Evolutionary conservation across 2,888 invertebrate genomes (phyloP), one percentile per base, ranked within the genome.

Genomic region (Ophonus ardosiacus): DNA sequence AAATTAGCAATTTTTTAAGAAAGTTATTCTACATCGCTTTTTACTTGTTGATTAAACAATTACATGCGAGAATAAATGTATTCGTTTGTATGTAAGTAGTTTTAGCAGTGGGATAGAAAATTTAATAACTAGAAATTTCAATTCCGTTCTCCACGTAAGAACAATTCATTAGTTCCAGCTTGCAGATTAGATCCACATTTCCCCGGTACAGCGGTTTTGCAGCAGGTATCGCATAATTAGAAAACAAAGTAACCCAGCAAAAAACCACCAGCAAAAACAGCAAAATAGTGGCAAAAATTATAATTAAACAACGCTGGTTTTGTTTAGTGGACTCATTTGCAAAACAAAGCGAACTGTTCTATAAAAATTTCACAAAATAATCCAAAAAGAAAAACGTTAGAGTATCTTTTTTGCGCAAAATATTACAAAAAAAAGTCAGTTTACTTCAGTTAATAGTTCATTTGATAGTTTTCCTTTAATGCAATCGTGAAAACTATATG

Each of bases 141-240:
- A 18, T 61, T 21, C 21, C 17, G 18, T 61, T 10, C 7, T 61
- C 18, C 61, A 61, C 61, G 21, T 61, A 61, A 61, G 61, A 18
- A 61, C 61, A 61, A 61, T 61, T 61, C 61, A 61, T 61, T 61
- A 61, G 61, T 18, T 17, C 61, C 21, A 21, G 61, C 18, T 13
- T 18, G 10, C 61, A 61, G 61, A 61, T 61, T 61, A 61, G 61
- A 61, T 18, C 61, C 61, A 10, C 61, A 61, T 61, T 61, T 61
- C 21, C 10, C 10, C 3, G 10, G 7, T 4, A 31, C 6, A 31
- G 61, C 21, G 17, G 61, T 61, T 61, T 61, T 61, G 61, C 61
- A 61, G 61, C 61, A 61, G 61, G 61, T 61, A 61, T 61, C 17
- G 61, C 21, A 61, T 61, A 61, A 61, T 61, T 61, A 61, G 61